Base-by-base conservation (phyloP, 2,888 invertebrate genomes). In the Fragum fragum region DNA sequence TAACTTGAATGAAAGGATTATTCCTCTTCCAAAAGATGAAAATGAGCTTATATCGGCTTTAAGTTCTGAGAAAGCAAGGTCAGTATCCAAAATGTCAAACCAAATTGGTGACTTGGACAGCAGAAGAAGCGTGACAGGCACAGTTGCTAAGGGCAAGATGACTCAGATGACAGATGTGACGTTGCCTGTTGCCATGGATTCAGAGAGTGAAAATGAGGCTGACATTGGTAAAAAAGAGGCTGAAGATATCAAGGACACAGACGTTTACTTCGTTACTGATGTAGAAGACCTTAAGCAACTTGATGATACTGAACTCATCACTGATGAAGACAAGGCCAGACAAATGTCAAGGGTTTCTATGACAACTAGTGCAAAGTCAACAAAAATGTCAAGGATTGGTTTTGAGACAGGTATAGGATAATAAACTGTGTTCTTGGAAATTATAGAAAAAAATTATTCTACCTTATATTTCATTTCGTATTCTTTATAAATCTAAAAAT, bases 321-420 rank as follows among this genome's bases (percentile, higher is more conserved):
- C 71, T 57, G 71, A 71, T 71, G 71, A 71, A 71, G 71, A 71
- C 53, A 71, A 71, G 55, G 55, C 57, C 39, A 71, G 55, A 36
- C n/a, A 71, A 55, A 71, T 28, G 59, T 69, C 75, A 69, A 68
- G 69, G 69, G 18, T 57, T 57, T 55, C 42, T 1, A 29, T 42
- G 11, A 18, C 69, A 39, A 28, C 75, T 16, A 47, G 57, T 28
- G 21, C 52, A 39, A 42, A n/a, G 26, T 66, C 66, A 23, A 66
- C n/a, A 0, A 7, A 21, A 21, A 42, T 42, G 21, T 66, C 42
- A 66, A 39, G 42, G 23, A 14, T 36, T 26, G 66, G 66, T 7
- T 66, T 66, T 66, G 66, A 66, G 18, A 66, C 66, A 39, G 66
- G 66, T 66, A 66, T 11, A 63, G n/a, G n/a, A n/a, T n/a, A n/a